These are phyloP conservation scores for Carlito syrichta DNA, from an alignment of 2,113 vertebrate genomes.

Conservation along the genomic window DNA sequence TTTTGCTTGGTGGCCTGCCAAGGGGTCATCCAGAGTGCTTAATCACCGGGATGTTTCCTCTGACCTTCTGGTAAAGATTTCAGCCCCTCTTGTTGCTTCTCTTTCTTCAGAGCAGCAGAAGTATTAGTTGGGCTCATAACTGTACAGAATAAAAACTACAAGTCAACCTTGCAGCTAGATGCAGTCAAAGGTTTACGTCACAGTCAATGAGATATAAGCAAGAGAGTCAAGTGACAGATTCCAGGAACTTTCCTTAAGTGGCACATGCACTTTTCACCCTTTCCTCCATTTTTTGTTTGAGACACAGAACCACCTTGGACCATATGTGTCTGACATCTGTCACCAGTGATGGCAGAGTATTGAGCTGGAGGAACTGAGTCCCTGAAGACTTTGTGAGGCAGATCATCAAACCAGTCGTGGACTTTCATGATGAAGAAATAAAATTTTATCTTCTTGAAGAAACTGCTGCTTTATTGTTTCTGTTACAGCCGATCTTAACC, in stretches of 20 bases:
- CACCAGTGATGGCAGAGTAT: accelerated
- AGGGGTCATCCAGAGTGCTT: too few relatives aligned
- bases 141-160: not conserved
- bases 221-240: not conserved
- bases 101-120: not conserved
- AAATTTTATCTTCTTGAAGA: not conserved
- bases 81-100: accelerated
- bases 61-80: not conserved
- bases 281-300: not conserved
- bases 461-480: not conserved
- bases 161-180: not conserved
- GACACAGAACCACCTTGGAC: not conserved
- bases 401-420: not conserved
- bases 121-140: not conserved
- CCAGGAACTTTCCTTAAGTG: not conserved
- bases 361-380: not conserved
- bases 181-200: not conserved
- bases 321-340: not conserved
- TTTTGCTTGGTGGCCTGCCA: not conserved
- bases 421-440: not conserved
- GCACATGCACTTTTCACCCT: not conserved
- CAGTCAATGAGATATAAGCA: not conserved
- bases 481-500: not conserved
- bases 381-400: not conserved
- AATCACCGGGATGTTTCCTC: too few relatives aligned